Percentiles rank a stretch among this genome's conserved stretches.
These are phyloP conservation scores for Melinaea menophilus DNA, from an alignment of 2,888 invertebrate genomes.

Conservation along the genomic window DNA sequence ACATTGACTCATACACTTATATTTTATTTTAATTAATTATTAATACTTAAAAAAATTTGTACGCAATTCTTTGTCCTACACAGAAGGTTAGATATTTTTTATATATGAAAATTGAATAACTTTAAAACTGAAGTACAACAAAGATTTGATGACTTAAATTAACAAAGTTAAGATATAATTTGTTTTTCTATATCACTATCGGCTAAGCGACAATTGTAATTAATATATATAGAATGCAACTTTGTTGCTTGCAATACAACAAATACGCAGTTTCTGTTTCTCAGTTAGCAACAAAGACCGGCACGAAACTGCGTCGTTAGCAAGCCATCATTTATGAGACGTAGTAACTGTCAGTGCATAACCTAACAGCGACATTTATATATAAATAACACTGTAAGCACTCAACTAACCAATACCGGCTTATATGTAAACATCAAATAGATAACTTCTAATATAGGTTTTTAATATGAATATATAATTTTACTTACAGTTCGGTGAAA, in stretches of 20 bases:
- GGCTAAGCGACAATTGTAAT: slow-evolving; percentile 6
- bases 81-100: no score
- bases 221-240: slow-evolving; percentile 33
- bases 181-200: not conserved
- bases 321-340: slow-evolving; percentile 57
- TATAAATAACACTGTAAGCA: slow-evolving; percentile 18
- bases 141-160: not conserved
- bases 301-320: slow-evolving; percentile 64
- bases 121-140: no score
- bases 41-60: no score
- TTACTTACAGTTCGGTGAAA: slow-evolving; percentile 54
- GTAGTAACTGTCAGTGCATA: slow-evolving; percentile 63
- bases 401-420: slow-evolving; percentile 20
- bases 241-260: slow-evolving; percentile 37
- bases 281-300: slow-evolving; percentile 70
- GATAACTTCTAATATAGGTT: slow-evolving; percentile 47
- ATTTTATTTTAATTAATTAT: no score
- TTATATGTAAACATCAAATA: slow-evolving; percentile 20
- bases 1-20: no score
- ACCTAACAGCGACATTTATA: slow-evolving; percentile 47
- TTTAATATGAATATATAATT: slow-evolving; percentile 35
- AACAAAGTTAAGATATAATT: not conserved
- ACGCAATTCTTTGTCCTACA: no score
- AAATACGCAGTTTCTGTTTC: slow-evolving; percentile 63
- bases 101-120: no score